A percentile compares a stretch with the other conserved stretches of the same genome.
Evolutionary conservation across 2,113 vertebrate genomes (phyloP).

Genomic region (Melospiza georgiana): DNA sequence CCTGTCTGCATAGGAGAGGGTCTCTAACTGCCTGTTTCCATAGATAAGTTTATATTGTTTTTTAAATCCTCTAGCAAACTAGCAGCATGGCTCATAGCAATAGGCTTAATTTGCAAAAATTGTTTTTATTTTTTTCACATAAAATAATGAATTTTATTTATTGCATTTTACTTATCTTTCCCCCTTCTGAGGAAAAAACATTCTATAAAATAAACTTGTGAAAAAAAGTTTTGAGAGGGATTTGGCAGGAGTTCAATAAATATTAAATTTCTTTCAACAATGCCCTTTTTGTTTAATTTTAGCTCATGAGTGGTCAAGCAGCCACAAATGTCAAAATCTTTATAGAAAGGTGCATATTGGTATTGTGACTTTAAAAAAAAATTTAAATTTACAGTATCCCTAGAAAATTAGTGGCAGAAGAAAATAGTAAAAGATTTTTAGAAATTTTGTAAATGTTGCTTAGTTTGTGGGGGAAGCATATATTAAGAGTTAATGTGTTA

Average conservation of each 20-base stretch:
- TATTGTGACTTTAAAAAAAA: neutral
- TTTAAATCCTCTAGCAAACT: neutral
- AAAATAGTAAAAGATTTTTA: neutral
- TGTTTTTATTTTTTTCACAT: neutral
- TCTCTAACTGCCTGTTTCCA: neutral
- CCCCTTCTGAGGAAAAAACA: accelerated
- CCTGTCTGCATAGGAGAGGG: neutral
- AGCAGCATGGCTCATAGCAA: neutral
- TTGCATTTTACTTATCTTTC: neutral
- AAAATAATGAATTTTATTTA: neutral
- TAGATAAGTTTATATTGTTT: neutral
- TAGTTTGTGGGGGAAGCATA: neutral
- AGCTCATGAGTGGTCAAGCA: neutral
- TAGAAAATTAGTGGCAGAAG: neutral
- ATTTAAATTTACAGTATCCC: accelerated
- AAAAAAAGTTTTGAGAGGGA: neutral
- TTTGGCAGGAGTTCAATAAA: neutral
- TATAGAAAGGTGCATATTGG: neutral
- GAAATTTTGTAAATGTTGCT: neutral
- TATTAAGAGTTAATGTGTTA: neutral
- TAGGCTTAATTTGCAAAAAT: neutral
- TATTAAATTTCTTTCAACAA: neutral
- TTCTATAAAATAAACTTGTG: neutral
- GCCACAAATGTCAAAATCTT: neutral
- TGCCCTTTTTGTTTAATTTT: neutral